Base-by-base conservation (phyloP, 1,140 invertebrate genomes). In the Drosophila lowei region DNA sequence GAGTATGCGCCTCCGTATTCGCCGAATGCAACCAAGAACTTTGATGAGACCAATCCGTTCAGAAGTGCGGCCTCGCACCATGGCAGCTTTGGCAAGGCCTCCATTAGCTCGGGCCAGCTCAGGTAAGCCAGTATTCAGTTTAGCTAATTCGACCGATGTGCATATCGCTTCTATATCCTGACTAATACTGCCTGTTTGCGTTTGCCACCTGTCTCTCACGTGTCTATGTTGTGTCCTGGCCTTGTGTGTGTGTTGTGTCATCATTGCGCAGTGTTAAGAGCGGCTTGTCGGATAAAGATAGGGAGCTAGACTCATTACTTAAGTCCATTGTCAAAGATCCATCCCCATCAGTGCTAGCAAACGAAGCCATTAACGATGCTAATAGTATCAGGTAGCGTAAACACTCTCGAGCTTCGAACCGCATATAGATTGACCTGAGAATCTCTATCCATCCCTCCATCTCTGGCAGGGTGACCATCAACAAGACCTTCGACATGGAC, bases 281-380 rank as follows among this genome's bases (percentile, higher is more conserved):
- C 93, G 62, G 92, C 93, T 79, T 92, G 92, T 88, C 93, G 92
- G 68, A 91, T 92, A 56, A 93, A 92, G 86, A 92, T 92, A 89
- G 92, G 91, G 64, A 93, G 93, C 84, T 94, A 54, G 93, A 93
- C 79, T 93, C 93, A 58, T 90, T 93, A 54, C 83, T 94, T 42
- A 94, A 93, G 68, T 93, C 92, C 66, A 90, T 93, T 72, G 91
- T 93, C 49, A 94, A 94, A 89, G 93, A 94, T 64, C 92, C 93
- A 70, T 93, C 93, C 63, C 92, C 93, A 79, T 79, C 91, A 58
- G 92, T 93, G 60, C 81, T 92, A 79, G 90, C 90, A 42, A 93
- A 92, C 65, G 93, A 93, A 83, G 92, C 92, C 72, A 90, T 92
- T 63, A 86, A 92, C 41, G 83, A 91, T 56, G 88, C 90, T 52